These are phyloP conservation scores for Atherinomorus stipes DNA, from an alignment of 2,113 vertebrate species.

Conservation along the genomic window DNA sequence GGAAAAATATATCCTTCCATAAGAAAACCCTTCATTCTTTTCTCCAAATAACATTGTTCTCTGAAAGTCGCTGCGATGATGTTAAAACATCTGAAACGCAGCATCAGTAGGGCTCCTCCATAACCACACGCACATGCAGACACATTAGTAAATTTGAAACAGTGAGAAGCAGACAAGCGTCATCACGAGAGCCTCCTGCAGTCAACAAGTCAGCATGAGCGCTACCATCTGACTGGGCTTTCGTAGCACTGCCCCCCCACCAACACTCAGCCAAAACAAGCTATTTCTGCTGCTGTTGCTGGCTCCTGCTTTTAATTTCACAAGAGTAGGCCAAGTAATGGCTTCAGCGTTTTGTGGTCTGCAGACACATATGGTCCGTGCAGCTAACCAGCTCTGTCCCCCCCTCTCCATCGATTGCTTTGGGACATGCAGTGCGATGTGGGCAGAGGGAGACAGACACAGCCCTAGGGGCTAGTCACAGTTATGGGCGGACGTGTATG, in stretches of 20 bases:
- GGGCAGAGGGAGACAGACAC: slow-evolving; percentile 60
- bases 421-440: slow-evolving; percentile 49
- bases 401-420: slow-evolving; percentile 39
- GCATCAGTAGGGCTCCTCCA: slow-evolving; percentile 12
- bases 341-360: slow-evolving; percentile 78
- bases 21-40: background rate
- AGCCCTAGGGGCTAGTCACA: slow-evolving; percentile 54
- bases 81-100: slow-evolving; percentile 6
- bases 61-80: background rate
- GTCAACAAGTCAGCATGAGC: slow-evolving; percentile 73
- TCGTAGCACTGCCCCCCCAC: slow-evolving; percentile 59
- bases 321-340: slow-evolving; percentile 75
- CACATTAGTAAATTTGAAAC: slow-evolving; percentile 57
- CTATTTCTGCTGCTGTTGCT: slow-evolving; percentile 70
- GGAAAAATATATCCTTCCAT: background rate
- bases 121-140: slow-evolving; percentile 57
- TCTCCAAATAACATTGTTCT: background rate
- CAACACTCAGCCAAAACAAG: slow-evolving; percentile 67
- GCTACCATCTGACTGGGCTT: slow-evolving; percentile 75
- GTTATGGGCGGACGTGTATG: slow-evolving; percentile 41
- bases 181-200: slow-evolving; percentile 62
- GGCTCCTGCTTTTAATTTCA: slow-evolving; percentile 81
- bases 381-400: slow-evolving; percentile 53
- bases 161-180: slow-evolving; percentile 47
- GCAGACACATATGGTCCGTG: slow-evolving; percentile 78